phyloP scores from a whole-genome alignment of 2,797 vertebrate genomes.

The Onychomys torridus region DNA sequence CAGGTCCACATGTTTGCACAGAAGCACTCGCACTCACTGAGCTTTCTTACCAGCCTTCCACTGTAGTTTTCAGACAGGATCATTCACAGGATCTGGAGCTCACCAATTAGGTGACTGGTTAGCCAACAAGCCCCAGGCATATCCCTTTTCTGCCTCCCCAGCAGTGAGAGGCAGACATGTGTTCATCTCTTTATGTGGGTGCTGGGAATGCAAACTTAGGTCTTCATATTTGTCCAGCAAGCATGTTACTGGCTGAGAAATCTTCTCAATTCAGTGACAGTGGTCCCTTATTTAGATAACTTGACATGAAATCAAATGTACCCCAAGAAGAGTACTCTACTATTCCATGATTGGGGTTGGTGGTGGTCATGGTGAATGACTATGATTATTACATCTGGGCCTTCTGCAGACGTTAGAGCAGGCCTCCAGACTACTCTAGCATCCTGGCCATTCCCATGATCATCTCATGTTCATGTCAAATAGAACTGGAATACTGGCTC shows the following conservation, averaged over 20 bases:
- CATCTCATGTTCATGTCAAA: background rate
- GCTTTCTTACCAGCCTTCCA: background rate
- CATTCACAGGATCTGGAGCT: background rate
- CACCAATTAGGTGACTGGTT: background rate
- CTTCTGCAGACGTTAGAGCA: background rate
- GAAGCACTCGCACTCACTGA: background rate
- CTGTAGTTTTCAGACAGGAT: background rate
- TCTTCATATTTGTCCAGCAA: background rate
- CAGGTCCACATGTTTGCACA: no score
- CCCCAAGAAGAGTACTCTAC: background rate
- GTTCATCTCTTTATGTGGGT: background rate
- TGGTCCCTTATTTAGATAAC: slow-evolving; percentile 11
- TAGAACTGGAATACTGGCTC: background rate
- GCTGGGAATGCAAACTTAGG: background rate
- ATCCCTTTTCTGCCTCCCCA: background rate
- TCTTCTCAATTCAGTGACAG: background rate
- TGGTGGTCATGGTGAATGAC: background rate
- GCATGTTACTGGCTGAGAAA: background rate
- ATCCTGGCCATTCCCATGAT: background rate
- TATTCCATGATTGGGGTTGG: background rate
- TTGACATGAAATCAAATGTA: slow-evolving; percentile 12
- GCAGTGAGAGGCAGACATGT: background rate
- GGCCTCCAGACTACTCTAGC: background rate
- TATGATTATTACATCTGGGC: no score
- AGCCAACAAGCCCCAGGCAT: background rate